Base-by-base conservation (phyloP, 2,113 vertebrate genomes). In the Merops nubicus region DNA sequence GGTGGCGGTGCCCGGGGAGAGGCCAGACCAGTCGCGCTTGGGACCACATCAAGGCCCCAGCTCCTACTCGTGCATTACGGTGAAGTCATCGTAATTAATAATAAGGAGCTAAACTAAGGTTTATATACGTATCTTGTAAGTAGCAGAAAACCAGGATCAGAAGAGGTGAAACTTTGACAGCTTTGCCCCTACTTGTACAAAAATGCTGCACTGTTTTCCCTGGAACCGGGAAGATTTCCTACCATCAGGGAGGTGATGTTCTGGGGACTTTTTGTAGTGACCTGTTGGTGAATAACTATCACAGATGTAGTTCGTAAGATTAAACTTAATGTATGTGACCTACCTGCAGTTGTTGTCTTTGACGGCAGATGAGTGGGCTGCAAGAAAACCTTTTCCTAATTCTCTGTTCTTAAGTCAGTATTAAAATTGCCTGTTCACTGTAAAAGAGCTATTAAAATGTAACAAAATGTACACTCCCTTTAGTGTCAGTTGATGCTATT, bases 1-100 rank as follows among this genome's bases (percentile, higher is more conserved):
- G n/a, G n/a, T n/a, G n/a, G n/a, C n/a, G n/a, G n/a, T n/a, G n/a
- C n/a, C n/a, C n/a, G n/a, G n/a, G n/a, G n/a, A n/a, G 6, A 2
- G 36, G 62, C 29, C 45, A 19, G 25, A 28, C 25, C 22, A 4
- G 19, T 0, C 6, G 17, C n/a, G 6, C 12, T 68, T 0, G 0
- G 38, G 31, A 15, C 43, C 29, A 0, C 1, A 1, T 9, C 28
- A 15, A 3, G 69, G 43, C 11, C 20, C 45, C 14, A 15, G 6
- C 12, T 48, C n/a, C n/a, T n/a, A n/a, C n/a, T n/a, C n/a, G n/a
- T n/a, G n/a, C n/a, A n/a, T n/a, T n/a, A n/a, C n/a, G n/a, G n/a
- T n/a, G n/a, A n/a, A n/a, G n/a, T n/a, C n/a, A n/a, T n/a, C n/a
- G n/a, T n/a, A n/a, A n/a, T n/a, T n/a, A n/a, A 25, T 25, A 12